Conservation (phyloP, 37 sponge, comb jelly and placozoan genomes). For the Corticium candelabrum region DNA sequence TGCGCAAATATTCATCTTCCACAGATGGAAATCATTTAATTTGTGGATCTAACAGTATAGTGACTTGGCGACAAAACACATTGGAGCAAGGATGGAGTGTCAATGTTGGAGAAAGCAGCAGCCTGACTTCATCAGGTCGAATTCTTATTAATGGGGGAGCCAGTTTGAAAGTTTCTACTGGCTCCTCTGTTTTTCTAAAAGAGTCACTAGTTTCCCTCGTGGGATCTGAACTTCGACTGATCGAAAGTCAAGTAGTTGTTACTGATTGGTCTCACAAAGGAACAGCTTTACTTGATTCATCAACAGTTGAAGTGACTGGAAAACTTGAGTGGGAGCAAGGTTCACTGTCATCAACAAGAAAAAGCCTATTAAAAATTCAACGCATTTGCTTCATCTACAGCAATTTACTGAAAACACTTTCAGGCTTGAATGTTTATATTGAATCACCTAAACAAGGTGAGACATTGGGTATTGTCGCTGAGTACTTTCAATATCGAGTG, state of each 20-base stretch:
- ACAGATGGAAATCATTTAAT: not conserved
- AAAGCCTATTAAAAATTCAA: not conserved
- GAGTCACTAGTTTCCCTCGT: too few relatives aligned
- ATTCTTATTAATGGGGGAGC: not conserved
- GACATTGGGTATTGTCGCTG: not conserved
- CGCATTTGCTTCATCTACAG: not conserved
- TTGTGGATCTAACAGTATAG: not conserved
- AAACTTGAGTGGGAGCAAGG: not conserved
- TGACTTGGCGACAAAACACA: not conserved
- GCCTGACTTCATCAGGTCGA: not conserved
- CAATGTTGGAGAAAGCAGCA: not conserved
- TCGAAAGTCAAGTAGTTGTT: too few relatives aligned
- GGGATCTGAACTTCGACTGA: too few relatives aligned
- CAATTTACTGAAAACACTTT: not conserved
- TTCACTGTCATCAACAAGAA: too few relatives aligned
- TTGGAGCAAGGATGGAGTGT: not conserved
- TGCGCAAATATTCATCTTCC: not conserved
- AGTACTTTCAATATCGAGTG: conserved; percentile 5
- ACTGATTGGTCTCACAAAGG: too few relatives aligned
- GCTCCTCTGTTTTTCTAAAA: too few relatives aligned
- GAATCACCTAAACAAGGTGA: not conserved
- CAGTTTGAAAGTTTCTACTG: too few relatives aligned
- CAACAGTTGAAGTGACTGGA: not conserved
- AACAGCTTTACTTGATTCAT: too few relatives aligned
- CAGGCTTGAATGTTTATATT: not conserved